Evolutionary conservation across 2,113 vertebrate genomes (phyloP).

Genomic region (Okapia johnstoni): DNA sequence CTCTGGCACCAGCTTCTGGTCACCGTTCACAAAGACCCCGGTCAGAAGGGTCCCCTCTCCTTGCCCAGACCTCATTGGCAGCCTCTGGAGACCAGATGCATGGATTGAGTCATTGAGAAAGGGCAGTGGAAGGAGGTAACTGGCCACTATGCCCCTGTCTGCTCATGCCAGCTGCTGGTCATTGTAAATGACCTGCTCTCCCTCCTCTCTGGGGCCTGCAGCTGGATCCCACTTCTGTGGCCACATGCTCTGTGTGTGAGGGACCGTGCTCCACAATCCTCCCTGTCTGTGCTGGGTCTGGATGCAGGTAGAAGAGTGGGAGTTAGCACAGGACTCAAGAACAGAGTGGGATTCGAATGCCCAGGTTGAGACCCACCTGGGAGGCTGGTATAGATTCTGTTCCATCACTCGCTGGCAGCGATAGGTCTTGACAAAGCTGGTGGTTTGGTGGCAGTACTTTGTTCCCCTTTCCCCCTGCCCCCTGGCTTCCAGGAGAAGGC

Average conservation of each 20-base stretch:
- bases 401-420: rapidly evolving
- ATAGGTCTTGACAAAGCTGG: not conserved
- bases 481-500: not conserved
- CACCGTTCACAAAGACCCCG: not conserved
- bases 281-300: rapidly evolving
- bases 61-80: not conserved
- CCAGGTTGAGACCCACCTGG: not conserved
- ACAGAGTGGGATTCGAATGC: not conserved
- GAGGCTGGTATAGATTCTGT: not conserved
- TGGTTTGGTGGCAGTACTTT: not conserved
- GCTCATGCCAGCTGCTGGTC: not conserved
- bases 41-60: not conserved
- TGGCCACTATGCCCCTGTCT: rapidly evolving
- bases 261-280: not conserved
- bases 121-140: not conserved
- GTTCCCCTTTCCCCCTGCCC: not conserved
- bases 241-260: rapidly evolving
- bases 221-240: not conserved
- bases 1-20: not conserved
- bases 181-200: not conserved
- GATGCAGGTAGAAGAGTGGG: not conserved
- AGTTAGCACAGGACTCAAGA: not conserved
- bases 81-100: not conserved
- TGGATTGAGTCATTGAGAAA: not conserved
- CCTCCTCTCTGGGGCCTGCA: not conserved